Percentiles rank a stretch among this genome's conserved stretches.
Conservation (phyloP, 2,797 vertebrate species). For the Semaprochilodus insignis region DNA sequence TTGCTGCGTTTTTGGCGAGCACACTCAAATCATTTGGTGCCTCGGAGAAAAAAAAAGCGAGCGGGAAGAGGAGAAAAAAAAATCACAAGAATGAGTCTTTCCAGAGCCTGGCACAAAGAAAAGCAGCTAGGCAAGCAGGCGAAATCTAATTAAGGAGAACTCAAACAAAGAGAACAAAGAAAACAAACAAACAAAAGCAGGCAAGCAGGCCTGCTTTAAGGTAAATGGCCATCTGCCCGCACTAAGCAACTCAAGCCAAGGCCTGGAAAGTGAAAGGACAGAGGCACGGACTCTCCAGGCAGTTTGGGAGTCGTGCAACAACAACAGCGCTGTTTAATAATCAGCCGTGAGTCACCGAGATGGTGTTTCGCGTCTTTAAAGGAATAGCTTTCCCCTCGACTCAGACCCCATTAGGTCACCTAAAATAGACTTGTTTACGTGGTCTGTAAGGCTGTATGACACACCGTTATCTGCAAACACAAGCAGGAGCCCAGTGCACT, state of each 20-base stretch:
- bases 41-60: neutral
- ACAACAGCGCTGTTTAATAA: neutral
- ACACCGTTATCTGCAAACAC: neutral
- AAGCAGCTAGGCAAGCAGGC: neutral
- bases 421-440: neutral
- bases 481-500: neutral
- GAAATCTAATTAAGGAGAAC: conserved; percentile 27
- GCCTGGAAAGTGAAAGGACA: neutral
- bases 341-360: conserved; percentile 1
- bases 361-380: neutral
- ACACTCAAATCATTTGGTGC: conserved; percentile 8
- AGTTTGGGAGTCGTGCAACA: conserved; percentile 5
- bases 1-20: neutral
- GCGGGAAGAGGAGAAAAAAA: neutral
- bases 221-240: conserved; percentile 16
- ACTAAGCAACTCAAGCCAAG: neutral
- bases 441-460: neutral
- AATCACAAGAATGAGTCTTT: neutral
- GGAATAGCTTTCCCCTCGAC: neutral
- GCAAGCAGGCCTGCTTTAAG: neutral
- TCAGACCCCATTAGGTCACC: neutral
- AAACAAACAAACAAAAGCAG: conserved; percentile 1
- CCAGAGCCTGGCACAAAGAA: neutral
- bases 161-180: conserved; percentile 9
- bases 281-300: neutral